A percentile compares a stretch with the other conserved stretches of the same genome.
Conservation (phyloP, 2,113 vertebrate species). For the Spizaetus ornatus region DNA sequence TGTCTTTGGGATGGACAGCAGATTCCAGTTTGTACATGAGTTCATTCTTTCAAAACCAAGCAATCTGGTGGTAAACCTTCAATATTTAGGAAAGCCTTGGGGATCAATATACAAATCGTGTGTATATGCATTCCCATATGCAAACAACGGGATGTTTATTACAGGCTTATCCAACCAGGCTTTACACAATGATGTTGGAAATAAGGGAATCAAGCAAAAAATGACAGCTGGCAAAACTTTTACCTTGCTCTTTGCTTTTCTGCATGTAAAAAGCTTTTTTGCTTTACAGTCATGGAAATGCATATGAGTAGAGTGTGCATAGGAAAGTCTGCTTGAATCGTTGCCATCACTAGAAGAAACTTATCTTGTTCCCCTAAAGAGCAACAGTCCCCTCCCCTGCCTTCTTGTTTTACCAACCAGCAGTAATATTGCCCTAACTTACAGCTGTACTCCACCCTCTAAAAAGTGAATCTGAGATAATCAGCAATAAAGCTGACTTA, state of each 20-base stretch:
- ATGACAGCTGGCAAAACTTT: background rate
- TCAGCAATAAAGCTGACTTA: background rate
- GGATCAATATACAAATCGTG: background rate
- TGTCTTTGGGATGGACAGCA: background rate
- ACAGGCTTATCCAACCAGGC: background rate
- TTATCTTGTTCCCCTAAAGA: background rate
- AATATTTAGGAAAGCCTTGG: background rate
- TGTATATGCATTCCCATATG: background rate
- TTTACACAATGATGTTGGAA: background rate
- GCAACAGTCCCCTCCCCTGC: background rate
- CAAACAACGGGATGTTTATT: background rate
- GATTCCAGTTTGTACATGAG: background rate
- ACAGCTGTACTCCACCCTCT: background rate
- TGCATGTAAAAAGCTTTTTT: background rate
- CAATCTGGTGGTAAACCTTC: background rate
- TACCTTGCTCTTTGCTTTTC: background rate
- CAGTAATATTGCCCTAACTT: background rate
- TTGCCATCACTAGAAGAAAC: background rate
- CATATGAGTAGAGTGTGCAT: accelerated
- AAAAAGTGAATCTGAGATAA: background rate
- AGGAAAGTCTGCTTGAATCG: background rate
- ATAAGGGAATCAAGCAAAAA: conserved; percentile 6
- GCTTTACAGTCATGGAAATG: background rate
- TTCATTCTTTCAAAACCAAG: background rate
- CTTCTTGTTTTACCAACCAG: background rate